Base-by-base conservation (phyloP, 1,140 invertebrate species). In the Apis laboriosa region DNA sequence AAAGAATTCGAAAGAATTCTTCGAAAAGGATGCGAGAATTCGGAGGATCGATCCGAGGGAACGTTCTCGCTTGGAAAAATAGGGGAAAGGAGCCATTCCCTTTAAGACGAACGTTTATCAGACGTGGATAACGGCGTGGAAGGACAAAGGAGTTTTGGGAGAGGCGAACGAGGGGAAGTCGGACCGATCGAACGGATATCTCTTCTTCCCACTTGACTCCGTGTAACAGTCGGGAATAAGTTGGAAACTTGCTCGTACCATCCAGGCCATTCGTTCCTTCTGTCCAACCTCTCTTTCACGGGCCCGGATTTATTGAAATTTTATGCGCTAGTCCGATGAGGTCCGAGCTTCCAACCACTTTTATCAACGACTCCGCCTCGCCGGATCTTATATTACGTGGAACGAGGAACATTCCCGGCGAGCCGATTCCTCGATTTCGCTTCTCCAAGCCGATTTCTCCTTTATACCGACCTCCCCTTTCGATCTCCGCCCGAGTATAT, bases 251-350 rank as follows among this genome's bases (percentile, higher is more conserved):
- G 84, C 89, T 79, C 80, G 86, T 86, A 90, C 66, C 84, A 89
- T 80, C 76, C 86, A 43, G 5, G 66, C 88, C 86, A 83, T 89
- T 83, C 78, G 86, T 88, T 90, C 84, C 81, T 77, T 84, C 81
- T 76, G 81, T 64, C 70, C 66, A 13, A 60, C 63, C 34, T 64
- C 49, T 49, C 78, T 78, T 84, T 78, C 66, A n/a, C 78, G 67
- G 77, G 68, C 24, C 24, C 83, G 80, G 83, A 90, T 90, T 90
- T 90, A 90, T 90, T 90, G 89, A 90, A 90, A 90, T 90, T 90
- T 90, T 90, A 90, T 90, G 89, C 89, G 82, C 83, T 87, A 82
- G 78, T 79, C 66, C 85, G 87, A 90, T 84, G 89, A 90, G 80
- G 85, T 87, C 85, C 86, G 74, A 84, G 34, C 34, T 87, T 90